Evolutionary conservation across 2,797 vertebrate species (phyloP), one percentile per base, ranked within the genome.

Genomic region (Sebastes kiyomatsui): DNA sequence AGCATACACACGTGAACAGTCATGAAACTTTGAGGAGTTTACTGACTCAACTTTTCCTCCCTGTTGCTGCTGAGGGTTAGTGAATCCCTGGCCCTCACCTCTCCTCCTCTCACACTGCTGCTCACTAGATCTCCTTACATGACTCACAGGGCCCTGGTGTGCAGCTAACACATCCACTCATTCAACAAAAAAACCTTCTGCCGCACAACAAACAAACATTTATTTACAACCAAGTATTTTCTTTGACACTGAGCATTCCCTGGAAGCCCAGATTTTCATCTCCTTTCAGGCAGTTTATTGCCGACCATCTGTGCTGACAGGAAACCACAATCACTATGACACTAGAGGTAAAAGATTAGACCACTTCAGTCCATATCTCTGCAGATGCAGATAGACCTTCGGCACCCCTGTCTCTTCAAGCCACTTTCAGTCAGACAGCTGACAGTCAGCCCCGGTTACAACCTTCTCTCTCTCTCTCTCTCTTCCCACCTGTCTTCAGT

Each of bases 11-110:
- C 56, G 59, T 80, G 72, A 88, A 79, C 83, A 80, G 59, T 88
- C 73, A 66, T 92, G 67, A 86, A 88, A 90, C 85, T 91, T 92
- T 86, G 67, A 89, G 70, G 55, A 86, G 81, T 85, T 83, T 49
- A 74, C 90, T 75, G 80, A 84, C 86, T 90, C 75, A 86, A 84
- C 85, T 86, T 82, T 81, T 55, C 56, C 75, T 66, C 59, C 16
- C 78, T 65, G 74, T 82, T 81, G 68, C 80, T 79, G 73, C 72
- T 59, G 81, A 85, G 77, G 72, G 69, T 82, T 75, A 35, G 67
- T 72, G 74, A 87, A 81, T 83, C 80, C 75, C 80, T 80, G 76
- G 78, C 78, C 75, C 66, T 82, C 72, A 12, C 30, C 64, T 79
- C 67, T 77, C 75, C 58, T 18, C 25, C 75, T 71, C 75, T 76